Evolutionary conservation across 2,113 vertebrate genomes (phyloP).

Genomic region (Pygoscelis antarcticus): DNA sequence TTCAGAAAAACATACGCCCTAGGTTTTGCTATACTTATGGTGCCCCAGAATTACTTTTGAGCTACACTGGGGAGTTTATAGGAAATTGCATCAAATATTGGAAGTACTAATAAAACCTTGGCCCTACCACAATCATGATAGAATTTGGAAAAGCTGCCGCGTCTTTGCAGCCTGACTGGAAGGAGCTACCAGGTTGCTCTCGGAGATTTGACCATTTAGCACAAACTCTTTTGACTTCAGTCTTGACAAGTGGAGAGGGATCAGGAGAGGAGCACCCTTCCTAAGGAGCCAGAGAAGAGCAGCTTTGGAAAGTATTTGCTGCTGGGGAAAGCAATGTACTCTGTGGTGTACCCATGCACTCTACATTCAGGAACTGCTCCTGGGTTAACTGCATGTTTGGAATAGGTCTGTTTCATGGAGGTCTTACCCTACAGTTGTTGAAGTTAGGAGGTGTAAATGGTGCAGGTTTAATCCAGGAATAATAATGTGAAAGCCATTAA

Average conservation of each 20-base stretch:
- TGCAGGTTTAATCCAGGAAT: background rate
- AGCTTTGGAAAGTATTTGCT: background rate
- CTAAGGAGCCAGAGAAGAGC: background rate
- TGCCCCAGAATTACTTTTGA: background rate
- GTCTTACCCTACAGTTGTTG: background rate
- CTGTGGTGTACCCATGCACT: background rate
- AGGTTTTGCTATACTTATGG: background rate
- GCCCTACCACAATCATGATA: background rate
- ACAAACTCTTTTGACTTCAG: background rate
- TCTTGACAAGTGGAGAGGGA: background rate
- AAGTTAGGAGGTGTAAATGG: background rate
- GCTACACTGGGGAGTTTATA: background rate
- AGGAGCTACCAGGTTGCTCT: background rate
- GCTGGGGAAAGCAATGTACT: background rate
- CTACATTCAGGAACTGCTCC: background rate
- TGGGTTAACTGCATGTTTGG: background rate
- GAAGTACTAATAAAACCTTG: background rate
- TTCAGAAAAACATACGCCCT: accelerated
- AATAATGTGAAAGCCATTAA: background rate
- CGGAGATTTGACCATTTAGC: background rate
- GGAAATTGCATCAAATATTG: background rate
- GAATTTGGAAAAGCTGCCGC: background rate
- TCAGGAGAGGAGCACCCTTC: background rate
- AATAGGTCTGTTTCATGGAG: background rate
- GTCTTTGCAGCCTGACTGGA: background rate